Percentiles rank a stretch among this genome's conserved stretches.
Evolutionary conservation across 2,888 invertebrate genomes (phyloP).

Genomic region (Hecatera dysodea): DNA sequence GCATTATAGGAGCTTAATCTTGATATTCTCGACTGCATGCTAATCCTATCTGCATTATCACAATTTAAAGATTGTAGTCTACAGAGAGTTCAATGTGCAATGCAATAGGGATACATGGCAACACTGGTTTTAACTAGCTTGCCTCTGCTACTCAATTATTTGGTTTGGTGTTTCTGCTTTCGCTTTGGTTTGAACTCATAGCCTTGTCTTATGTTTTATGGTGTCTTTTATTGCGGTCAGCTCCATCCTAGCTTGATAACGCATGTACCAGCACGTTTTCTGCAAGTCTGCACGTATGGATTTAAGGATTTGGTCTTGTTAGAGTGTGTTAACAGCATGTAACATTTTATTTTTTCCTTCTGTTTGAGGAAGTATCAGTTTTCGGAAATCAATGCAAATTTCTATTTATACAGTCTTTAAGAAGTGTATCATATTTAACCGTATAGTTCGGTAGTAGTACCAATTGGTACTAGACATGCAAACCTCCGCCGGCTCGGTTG

Average conservation of each 20-base stretch:
- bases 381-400: background rate
- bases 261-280: constrained; percentile 35
- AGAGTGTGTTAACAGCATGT: constrained; percentile 7
- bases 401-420: too few species aligned
- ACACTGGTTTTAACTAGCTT: constrained; percentile 43
- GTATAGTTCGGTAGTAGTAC: too few species aligned
- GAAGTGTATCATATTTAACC: too few species aligned
- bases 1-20: background rate
- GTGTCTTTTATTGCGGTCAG: background rate
- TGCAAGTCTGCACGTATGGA: constrained; percentile 19
- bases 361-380: too few species aligned
- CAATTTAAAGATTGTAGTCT: background rate
- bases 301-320: background rate
- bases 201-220: background rate
- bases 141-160: constrained; percentile 23
- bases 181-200: constrained; percentile 30
- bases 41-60: background rate
- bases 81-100: background rate
- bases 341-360: background rate
- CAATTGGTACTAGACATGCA: too few species aligned
- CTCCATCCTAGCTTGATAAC: background rate
- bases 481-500: too few species aligned
- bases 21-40: background rate
- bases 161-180: too few species aligned
- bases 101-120: constrained; percentile 38